phyloP scores from a whole-genome alignment of 2,113 vertebrate genomes.

The Callionymus lyra region DNA sequence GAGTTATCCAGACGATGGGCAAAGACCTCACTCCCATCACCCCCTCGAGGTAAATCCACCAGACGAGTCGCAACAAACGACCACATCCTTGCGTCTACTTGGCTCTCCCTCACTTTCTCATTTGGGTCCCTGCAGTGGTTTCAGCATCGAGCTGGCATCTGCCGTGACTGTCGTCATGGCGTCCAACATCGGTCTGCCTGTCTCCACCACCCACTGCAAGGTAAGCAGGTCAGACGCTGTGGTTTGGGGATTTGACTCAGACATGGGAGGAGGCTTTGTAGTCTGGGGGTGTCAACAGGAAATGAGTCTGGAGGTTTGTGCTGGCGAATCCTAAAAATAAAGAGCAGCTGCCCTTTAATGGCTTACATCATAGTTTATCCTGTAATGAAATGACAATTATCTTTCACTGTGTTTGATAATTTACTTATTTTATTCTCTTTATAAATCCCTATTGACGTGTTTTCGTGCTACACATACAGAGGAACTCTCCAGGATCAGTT shows the following conservation, averaged over 20 bases:
- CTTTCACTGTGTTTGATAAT: too few species aligned
- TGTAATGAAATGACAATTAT: too few species aligned
- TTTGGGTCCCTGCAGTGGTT: conserved; percentile 85
- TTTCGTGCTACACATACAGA: too few species aligned
- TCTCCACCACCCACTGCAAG: conserved; percentile 98
- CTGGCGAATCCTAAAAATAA: not conserved
- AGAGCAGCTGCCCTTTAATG: too few species aligned
- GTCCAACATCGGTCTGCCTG: conserved; percentile 92
- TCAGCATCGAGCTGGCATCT: conserved; percentile 96
- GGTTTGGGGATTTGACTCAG: conserved; percentile 19
- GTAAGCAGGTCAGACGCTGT: conserved; percentile 59
- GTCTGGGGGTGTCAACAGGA: conserved; percentile 21
- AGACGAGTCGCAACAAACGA: conserved; percentile 1
- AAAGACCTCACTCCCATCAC: conserved; percentile 94
- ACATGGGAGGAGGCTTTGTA: conserved; percentile 5
- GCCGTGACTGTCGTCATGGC: conserved; percentile 90
- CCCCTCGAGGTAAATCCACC: conserved; percentile 60
- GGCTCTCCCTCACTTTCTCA: conserved; percentile 7
- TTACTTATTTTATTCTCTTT: too few species aligned
- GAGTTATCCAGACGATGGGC: conserved; percentile 98
- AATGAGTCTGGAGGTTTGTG: conserved; percentile 7
- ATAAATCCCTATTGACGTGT: too few species aligned
- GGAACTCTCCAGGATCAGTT: too few species aligned
- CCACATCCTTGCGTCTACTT: too few species aligned
- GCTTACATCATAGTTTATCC: too few species aligned